Base-by-base conservation (phyloP, 2,888 invertebrate genomes). In the Harmothoe impar region DNA sequence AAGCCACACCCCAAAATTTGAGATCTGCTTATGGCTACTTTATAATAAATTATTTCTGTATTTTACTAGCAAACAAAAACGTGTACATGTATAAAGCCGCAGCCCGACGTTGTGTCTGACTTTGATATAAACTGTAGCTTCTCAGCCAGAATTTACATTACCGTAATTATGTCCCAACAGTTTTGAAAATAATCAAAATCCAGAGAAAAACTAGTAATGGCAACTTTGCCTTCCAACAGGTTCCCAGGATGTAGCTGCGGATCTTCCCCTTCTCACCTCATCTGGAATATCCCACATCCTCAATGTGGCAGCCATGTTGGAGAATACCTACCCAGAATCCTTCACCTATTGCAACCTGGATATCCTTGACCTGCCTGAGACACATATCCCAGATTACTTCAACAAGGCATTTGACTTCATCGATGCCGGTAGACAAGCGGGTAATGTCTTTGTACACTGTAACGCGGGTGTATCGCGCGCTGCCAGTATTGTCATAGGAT, bases 381-480 rank as follows among this genome's bases (percentile, higher is more conserved):
- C 94, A 3, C 93, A 94, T 86, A 94, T 96, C 33, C 90, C 93
- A 7, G 92, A 92, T 25, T 92, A 93, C 88, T 95, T 96, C 91
- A 92, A 93, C 0, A 91, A 92, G 20, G 97, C 97, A 93, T 96
- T 97, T 91, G 95, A 96, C 0, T 97, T 97, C 93, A 97, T 98
- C 86, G 96, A 97, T n/a, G 92, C 95, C 62, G 96, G 96, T 31
- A 95, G 97, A 5, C 72, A 86, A n/a, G 93, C 93, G 1, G 96
- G 97, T 43, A 97, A 97, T 94, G 96, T 98, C 89, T 96, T 98
- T 92, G 97, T 99, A 0, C 98, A 99, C 96, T 99, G 99, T 94
- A 99, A 98, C 96, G 98, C 98, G 43, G 99, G 99, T 0, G 97
- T 98, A 0, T 99, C 98, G 0, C 96, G 99, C 17, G 97, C 98